Base-by-base conservation (phyloP, 30 jellyfish, hydroid and myxozoan species). In the Morbakka virulenta region DNA sequence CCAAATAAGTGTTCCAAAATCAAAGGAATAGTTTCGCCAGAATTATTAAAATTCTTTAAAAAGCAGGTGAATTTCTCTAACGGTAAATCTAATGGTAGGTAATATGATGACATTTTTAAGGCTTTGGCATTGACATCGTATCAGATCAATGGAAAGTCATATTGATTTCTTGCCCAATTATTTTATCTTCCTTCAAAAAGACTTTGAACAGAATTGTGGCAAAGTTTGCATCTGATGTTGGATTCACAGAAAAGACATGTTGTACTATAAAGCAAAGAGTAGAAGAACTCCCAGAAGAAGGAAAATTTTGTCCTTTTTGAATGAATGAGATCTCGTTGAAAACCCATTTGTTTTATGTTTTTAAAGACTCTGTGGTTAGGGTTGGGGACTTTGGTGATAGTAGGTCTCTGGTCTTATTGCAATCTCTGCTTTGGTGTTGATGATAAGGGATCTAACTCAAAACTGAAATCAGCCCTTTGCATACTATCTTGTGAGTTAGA, bases 251-350 rank as follows among this genome's bases (percentile, higher is more conserved):
- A 31, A 77, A 64, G 80, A 33, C 87, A 2, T 2, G 48, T 21
- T 77, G 2, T 32, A 74, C 25, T 53, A 32, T 79, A 28, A 48
- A 51, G 83, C 67, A 65, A 17, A 22, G 76, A 31, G 61, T 79
- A 11, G 41, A 79, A 1, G 57, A 69, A 11, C 23, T 81, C 79
- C 24, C 80, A n/a, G 74, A 32, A 24, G 53, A 24, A 9, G 71
- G 80, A 26, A 49, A 66, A 33, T 32, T 65, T 23, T 50, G 77
- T 35, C 9, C 77, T 0, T 68, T 80, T 2, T n/a, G 67, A 35
- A 68, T 80, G 91, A 83, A 67, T 51, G 91, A 67, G 52, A 80
- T 80, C 49, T 80, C 84, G 0, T 67, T 80, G 52, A 80, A 80
- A 28, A 63, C 77, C 14, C 62, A 80, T 67, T 67, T 80, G 28